Evolutionary conservation across 2,888 invertebrate species (phyloP), one percentile per base, ranked within the genome.

Genomic region (Xylocampa areola): DNA sequence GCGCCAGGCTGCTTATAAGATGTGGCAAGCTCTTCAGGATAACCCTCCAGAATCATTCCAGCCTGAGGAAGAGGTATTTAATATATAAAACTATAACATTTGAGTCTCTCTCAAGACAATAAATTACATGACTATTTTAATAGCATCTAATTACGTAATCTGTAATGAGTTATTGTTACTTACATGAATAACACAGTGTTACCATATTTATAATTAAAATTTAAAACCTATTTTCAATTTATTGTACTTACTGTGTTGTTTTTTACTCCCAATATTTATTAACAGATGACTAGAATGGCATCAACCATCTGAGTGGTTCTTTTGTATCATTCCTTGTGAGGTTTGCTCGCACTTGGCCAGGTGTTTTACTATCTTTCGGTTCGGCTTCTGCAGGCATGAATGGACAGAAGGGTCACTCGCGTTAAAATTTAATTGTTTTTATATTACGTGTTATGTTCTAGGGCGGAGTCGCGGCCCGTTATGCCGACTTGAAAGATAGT

Each of bases 1-100:
- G 90, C 95, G 99, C n/a, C 96, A 97, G 86, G 99, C 99, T 0
- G 99, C 99, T 1, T 97, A 97, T 84, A 97, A 97, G 87, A 98
- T 99, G 98, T 97, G 97, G 97, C 96, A 96, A 72, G 95, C 96
- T 30, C 89, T 98, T 60, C 97, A 97, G 81, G 97, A 97, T 69
- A 94, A 96, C 79, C 97, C 97, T 0, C 94, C 96, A 7, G 97
- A 96, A 80, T 94, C 95, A 7, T 95, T 95, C 84, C 95, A 95
- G 82, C 94, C 95, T 30, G 95, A 96, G 45, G 96, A 96, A 74
- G 96, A 97, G 81, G 97, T 92, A 81, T n/a, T n/a, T 21, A 21
- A 68, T 37, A 3, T 6, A 48, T 8, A n/a, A n/a, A n/a, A n/a
- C n/a, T n/a, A n/a, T n/a, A n/a, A n/a, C n/a, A n/a, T n/a, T n/a